Evolutionary conservation across 2,888 invertebrate genomes (phyloP).

Genomic region (Anthophora plumipes): DNA sequence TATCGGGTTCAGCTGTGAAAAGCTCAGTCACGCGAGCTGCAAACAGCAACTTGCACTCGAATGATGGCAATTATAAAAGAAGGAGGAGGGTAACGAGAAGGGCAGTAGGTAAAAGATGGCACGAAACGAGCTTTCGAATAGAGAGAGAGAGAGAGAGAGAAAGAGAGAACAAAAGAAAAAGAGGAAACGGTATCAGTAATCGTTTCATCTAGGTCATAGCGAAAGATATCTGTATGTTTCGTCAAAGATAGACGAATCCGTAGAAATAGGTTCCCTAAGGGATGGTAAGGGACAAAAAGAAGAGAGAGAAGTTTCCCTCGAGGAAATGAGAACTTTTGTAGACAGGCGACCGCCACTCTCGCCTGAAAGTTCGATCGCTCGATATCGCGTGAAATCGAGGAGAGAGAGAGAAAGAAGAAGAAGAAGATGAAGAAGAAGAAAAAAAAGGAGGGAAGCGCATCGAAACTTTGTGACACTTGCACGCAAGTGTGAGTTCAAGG

Average conservation of each 20-base stretch:
- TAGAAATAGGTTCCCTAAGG: constrained; percentile 22
- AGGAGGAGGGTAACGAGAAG: too few species aligned
- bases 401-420: too few species aligned
- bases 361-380: constrained; percentile 12
- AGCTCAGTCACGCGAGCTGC: constrained; percentile 12
- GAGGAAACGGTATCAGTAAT: constrained; percentile 15
- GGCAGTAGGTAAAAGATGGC: not conserved
- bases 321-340: constrained; percentile 7
- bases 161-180: too few species aligned
- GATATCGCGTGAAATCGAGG: constrained; percentile 4
- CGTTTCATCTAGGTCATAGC: constrained; percentile 27
- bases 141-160: too few species aligned
- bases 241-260: constrained; percentile 23
- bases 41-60: not conserved
- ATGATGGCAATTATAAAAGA: not conserved
- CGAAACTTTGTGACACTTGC: constrained; percentile 6
- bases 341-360: not conserved
- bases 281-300: not conserved
- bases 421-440: not conserved
- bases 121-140: not conserved
- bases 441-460: not conserved
- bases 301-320: not conserved
- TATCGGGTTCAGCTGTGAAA: not conserved
- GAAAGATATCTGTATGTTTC: constrained; percentile 17
- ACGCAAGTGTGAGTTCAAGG: too few species aligned